These are phyloP conservation scores for Tauraco hartlaubi DNA, from an alignment of 2,797 vertebrate genomes.

Conservation along the genomic window DNA sequence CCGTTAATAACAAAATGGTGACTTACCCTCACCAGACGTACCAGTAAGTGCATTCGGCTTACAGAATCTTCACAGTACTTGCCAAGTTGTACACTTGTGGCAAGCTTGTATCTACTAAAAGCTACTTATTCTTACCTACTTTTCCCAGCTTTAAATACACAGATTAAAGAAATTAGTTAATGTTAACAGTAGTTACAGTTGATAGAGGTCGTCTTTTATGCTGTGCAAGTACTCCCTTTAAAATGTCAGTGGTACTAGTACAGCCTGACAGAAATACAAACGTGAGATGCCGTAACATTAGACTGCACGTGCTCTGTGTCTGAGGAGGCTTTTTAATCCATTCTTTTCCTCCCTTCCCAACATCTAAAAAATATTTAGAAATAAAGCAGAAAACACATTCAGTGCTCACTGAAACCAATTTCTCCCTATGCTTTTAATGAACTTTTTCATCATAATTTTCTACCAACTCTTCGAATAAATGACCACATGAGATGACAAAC, in stretches of 20 bases:
- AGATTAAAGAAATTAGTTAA: neutral
- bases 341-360: neutral
- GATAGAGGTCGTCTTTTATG: neutral
- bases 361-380: neutral
- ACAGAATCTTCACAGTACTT: rapidly evolving
- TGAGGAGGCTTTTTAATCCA: neutral
- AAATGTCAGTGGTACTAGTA: neutral
- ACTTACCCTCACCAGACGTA: neutral
- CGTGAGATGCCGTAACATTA: neutral
- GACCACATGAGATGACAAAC: neutral
- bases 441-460: neutral
- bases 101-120: neutral
- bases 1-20: neutral
- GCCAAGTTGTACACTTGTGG: neutral
- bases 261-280: neutral
- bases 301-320: neutral
- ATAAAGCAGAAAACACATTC: neutral
- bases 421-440: neutral
- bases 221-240: neutral
- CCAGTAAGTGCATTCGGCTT: neutral
- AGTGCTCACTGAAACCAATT: neutral
- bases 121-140: neutral
- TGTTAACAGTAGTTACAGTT: neutral
- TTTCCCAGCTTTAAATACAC: neutral
- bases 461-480: neutral